Percentiles rank a stretch among this genome's conserved stretches.
These are phyloP conservation scores for Pseudomyrmex concolor DNA, from an alignment of 1,140 invertebrate genomes.

Conservation along the genomic window DNA sequence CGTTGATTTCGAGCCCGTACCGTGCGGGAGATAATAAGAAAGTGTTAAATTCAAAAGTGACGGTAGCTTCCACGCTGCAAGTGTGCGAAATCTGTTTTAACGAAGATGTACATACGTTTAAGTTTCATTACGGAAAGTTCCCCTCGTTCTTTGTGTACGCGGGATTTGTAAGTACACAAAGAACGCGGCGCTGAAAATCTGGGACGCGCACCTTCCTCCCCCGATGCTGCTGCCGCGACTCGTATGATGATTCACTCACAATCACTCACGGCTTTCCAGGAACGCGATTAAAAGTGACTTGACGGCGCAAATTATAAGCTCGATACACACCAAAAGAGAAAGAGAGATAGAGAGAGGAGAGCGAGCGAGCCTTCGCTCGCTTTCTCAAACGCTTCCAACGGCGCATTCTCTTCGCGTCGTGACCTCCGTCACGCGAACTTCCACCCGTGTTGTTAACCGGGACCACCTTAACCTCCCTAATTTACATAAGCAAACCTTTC, in stretches of 20 bases:
- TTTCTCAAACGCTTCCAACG: conserved; percentile 1
- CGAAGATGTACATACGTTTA: background rate
- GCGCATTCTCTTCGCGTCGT: background rate
- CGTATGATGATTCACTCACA: conserved; percentile 34
- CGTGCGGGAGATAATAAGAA: no score
- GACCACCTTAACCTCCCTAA: conserved; percentile 10
- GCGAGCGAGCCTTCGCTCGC: no score
- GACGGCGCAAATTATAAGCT: conserved; percentile 9
- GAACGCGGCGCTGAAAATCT: conserved; percentile 10
- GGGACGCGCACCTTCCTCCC: background rate
- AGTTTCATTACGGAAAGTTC: background rate
- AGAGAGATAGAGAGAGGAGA: no score
- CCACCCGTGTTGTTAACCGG: background rate
- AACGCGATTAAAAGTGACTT: conserved; percentile 40
- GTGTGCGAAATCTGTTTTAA: no score
- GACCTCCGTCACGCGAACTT: conserved; percentile 36
- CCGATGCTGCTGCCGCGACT: background rate
- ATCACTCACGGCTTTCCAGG: conserved; percentile 20
- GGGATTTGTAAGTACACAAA: conserved; percentile 13
- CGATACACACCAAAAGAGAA: background rate
- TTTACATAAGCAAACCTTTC: conserved; percentile 66
- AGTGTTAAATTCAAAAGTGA: background rate
- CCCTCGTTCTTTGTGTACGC: no score
- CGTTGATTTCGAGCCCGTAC: background rate
- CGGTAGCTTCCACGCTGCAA: no score